Conservation (phyloP, 1,140 invertebrate species). For the Lysiphlebus fabarum region DNA sequence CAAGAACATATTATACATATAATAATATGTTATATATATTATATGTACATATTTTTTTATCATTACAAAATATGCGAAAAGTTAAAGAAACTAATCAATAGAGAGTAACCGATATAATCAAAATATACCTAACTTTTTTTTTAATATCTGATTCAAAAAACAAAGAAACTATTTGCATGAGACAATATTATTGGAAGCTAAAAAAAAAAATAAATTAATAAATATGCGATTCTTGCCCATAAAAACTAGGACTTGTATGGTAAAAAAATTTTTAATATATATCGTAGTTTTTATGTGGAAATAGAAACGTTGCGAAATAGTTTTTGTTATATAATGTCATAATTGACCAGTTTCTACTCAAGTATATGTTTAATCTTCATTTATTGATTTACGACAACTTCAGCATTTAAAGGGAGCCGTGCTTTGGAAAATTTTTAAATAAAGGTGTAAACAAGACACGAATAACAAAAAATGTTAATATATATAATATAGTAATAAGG, state of each 20-base stretch:
- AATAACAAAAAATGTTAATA: constrained; percentile 9
- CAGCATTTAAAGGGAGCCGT: constrained; percentile 21
- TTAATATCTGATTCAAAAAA: constrained; percentile 40
- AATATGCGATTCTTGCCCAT: constrained; percentile 17
- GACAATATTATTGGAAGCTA: constrained; percentile 56
- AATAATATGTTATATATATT: constrained; percentile 48
- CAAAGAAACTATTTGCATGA: constrained; percentile 31
- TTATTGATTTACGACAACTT: neutral
- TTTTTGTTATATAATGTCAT: no score
- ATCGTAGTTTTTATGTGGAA: no score
- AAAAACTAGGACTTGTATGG: neutral
- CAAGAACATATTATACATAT: constrained; percentile 23
- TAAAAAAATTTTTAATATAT: no score
- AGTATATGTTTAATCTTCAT: neutral
- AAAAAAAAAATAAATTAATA: neutral
- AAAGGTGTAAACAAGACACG: constrained; percentile 15
- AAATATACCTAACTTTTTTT: constrained; percentile 44
- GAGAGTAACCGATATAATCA: constrained; percentile 9
- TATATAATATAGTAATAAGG: constrained; percentile 16
- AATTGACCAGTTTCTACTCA: no score
- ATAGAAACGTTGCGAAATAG: no score
- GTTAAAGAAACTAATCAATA: constrained; percentile 21
- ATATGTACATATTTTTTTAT: constrained; percentile 56
- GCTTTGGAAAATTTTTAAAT: constrained; percentile 28
- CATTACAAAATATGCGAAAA: constrained; percentile 51